These are phyloP conservation scores for Coenonympha arcania DNA, from an alignment of 2,888 invertebrate species.

Conservation along the genomic window DNA sequence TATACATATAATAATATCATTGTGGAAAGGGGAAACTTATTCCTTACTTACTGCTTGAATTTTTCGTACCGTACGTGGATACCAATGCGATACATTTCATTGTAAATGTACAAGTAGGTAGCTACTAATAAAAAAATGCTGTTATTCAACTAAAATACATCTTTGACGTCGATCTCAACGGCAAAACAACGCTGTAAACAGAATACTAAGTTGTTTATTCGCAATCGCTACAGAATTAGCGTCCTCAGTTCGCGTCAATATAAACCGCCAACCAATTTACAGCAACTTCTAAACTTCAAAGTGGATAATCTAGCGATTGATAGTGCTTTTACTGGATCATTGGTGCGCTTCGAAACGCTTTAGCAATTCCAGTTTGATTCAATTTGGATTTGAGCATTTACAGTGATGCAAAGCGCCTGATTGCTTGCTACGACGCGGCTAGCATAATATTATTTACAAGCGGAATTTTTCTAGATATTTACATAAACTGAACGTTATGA, in stretches of 20 bases:
- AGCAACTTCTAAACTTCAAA: not conserved
- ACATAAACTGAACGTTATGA: not conserved
- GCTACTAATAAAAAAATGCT: no score
- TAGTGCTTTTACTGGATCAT: not conserved
- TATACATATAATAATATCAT: no score
- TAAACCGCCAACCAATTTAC: not conserved
- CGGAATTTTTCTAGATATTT: not conserved
- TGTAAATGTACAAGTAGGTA: no score
- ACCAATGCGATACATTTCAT: no score
- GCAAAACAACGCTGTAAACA: no score
- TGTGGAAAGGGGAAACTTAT: no score
- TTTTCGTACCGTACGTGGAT: no score
- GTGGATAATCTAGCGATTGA: conserved; percentile 3
- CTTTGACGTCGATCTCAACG: no score
- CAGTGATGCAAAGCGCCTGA: not conserved
- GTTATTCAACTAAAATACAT: no score
- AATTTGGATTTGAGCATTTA: not conserved
- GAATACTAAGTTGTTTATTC: no score
- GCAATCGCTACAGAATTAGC: not conserved
- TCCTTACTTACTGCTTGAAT: no score
- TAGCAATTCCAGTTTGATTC: not conserved
- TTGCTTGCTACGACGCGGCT: not conserved
- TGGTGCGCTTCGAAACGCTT: not conserved
- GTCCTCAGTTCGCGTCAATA: no score
- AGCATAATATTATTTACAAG: not conserved